A percentile compares a stretch with the other conserved stretches of the same genome.
phyloP scores from a whole-genome alignment of 2,888 invertebrate species.

The Leucophenga maculata region DNA sequence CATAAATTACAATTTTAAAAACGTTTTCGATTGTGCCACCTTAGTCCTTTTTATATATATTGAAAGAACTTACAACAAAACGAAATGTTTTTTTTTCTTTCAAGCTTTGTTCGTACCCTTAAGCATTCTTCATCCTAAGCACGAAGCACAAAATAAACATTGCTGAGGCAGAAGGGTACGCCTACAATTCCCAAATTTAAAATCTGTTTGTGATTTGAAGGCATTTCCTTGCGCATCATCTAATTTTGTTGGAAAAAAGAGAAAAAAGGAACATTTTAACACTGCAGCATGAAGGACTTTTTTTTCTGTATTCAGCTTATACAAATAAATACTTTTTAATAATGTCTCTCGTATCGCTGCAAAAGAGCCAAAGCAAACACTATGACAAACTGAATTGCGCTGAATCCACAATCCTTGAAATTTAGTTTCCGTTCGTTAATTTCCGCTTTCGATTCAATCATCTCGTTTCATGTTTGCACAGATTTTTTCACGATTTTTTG shows the following conservation, averaged over 20 bases:
- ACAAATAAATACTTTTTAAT: conserved; percentile 9
- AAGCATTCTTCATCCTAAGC: no score
- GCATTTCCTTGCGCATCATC: not conserved
- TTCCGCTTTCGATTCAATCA: conserved; percentile 61
- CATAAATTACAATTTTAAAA: conserved; percentile 7
- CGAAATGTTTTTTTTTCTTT: no score
- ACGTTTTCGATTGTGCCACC: not conserved
- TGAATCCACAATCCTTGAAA: conserved; percentile 31
- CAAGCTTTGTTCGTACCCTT: no score
- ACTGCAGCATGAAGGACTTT: no score
- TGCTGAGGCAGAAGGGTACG: no score
- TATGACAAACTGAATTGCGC: conserved; percentile 1
- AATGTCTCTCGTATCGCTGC: not conserved
- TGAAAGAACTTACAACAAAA: no score
- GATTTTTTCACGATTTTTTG: no score
- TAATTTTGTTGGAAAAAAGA: not conserved
- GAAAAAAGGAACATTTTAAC: not conserved
- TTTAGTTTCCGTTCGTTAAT: conserved; percentile 65
- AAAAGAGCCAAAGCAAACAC: not conserved
- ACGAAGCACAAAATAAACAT: no score
- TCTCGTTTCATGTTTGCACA: conserved; percentile 34
- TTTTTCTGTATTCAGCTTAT: not conserved
- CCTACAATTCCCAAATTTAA: not conserved
- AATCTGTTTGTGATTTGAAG: conserved; percentile 1
- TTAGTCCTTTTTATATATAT: not conserved